Evolutionary conservation across 2,797 vertebrate species (phyloP), one percentile per base, ranked within the genome.

Genomic region (Pyrocephalus nanus): DNA sequence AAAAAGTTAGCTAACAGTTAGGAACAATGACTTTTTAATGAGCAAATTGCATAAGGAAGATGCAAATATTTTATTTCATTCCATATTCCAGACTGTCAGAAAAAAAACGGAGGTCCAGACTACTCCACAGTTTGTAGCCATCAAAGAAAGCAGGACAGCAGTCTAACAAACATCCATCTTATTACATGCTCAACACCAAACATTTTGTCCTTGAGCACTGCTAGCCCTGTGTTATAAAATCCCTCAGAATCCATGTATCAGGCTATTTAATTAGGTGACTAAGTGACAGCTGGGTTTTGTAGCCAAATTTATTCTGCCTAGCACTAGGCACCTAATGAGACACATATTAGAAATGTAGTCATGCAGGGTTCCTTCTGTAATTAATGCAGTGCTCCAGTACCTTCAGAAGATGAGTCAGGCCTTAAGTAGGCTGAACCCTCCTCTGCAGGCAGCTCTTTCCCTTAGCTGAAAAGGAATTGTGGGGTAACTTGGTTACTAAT

Each of bases 401-500:
- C 50, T 95, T 84, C 90, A 93, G 93, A 78, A 84, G 90, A 95
- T 90, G 93, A 95, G 82, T 94, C 94, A 96, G 73, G 81, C 64
- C 80, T 73, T 50, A 88, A 94, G 92, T 76, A 95, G 93, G 88
- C 74, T 95, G 94, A 92, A 88, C 81, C 78, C 70, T 86, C 76
- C 70, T 88, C 83, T 85, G 51, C 77, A 88, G 83, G 62, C 83
- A 93, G 62, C 40, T 90, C 75, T 70, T 90, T 69, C 73, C 85
- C 30, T 71, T 84, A 79, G 67, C 53, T 90, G 94, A 83, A 92
- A 70, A 94, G 66, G 83, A 66, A 85, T 57, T 78, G 36, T 82
- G 60, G 77, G 86, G 80, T 92, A 88, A 94, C 92, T 94, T 48
- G n/a, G 82, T 85, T 95, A 57, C 96, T 94, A 96, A 96, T 93